These are phyloP conservation scores for Sterrhoptilus dennistouni DNA, from an alignment of 2,113 vertebrate species.

Conservation along the genomic window DNA sequence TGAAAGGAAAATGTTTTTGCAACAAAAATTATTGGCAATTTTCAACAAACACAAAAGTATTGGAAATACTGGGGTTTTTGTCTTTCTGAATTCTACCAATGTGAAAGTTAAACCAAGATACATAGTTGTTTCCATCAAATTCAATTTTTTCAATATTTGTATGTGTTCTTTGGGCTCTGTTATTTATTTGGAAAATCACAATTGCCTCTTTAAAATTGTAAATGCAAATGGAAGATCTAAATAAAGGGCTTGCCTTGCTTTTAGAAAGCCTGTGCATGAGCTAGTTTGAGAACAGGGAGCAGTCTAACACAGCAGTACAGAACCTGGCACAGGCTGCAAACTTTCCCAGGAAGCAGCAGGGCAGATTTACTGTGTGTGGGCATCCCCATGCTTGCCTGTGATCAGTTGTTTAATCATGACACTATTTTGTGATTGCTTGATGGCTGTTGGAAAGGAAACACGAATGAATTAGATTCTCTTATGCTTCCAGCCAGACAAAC, in stretches of 20 bases:
- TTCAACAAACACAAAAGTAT: constrained; percentile 25
- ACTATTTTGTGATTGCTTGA: neutral
- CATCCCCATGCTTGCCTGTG: rapidly evolving
- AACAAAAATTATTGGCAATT: constrained; percentile 53
- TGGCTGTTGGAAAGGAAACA: neutral
- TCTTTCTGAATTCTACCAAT: neutral
- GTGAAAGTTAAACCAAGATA: neutral
- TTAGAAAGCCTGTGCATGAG: neutral
- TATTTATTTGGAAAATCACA: neutral
- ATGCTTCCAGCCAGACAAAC: neutral
- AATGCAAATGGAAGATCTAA: neutral
- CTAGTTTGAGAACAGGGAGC: neutral
- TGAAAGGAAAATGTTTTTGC: constrained; percentile 50
- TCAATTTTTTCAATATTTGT: neutral
- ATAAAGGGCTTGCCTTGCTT: neutral
- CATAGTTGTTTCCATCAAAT: neutral
- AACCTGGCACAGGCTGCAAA: neutral
- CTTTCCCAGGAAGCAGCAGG: neutral
- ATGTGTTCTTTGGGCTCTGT: neutral
- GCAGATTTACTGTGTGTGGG: neutral
- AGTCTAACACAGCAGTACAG: neutral
- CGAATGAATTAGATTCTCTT: neutral
- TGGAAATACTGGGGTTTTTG: neutral
- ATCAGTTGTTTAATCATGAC: neutral
- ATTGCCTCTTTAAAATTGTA: neutral